These are phyloP conservation scores for Serripes groenlandicus DNA, from an alignment of 2,888 invertebrate species.

Conservation along the genomic window DNA sequence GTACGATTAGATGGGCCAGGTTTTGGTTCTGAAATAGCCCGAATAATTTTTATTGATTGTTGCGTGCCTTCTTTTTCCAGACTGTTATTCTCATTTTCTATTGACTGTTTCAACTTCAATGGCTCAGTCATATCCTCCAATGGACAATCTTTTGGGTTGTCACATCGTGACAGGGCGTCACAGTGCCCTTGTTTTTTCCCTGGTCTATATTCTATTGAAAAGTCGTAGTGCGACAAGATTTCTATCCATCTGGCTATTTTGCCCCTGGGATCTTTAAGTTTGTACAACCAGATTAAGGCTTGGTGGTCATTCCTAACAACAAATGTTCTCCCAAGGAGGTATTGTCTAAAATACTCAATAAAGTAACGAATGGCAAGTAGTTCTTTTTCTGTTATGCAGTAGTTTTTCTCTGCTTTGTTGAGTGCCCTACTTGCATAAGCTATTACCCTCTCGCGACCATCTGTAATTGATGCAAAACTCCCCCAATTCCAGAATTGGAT, in stretches of 20 bases:
- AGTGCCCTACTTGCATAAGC: background rate
- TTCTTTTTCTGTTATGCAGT: constrained; percentile 28
- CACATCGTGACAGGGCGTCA: constrained; percentile 36
- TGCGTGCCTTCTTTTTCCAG: background rate
- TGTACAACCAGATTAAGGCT: constrained; percentile 15
- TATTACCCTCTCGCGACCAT: background rate
- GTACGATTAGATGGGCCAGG: background rate
- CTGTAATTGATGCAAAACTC: constrained; percentile 52
- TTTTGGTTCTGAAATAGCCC: background rate
- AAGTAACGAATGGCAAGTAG: constrained; percentile 32
- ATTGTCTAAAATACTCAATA: constrained; percentile 32
- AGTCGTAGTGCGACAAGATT: constrained; percentile 25
- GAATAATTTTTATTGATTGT: background rate
- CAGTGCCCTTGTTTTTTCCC: constrained; percentile 35
- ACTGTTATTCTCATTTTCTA: background rate
- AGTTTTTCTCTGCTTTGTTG: constrained; percentile 2
- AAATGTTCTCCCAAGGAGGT: constrained; percentile 27
- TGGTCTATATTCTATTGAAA: constrained; percentile 30
- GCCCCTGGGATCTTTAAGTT: constrained; percentile 32
- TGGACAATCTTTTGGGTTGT: constrained; percentile 20
- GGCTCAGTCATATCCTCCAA: constrained; percentile 17
- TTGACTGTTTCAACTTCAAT: constrained; percentile 13
- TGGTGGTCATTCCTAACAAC: constrained; percentile 31
- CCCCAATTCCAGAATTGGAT: constrained; percentile 53
- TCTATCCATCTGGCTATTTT: constrained; percentile 40